Evolutionary conservation across 2,113 vertebrate species (phyloP).

Genomic region (Semnornis frantzii): DNA sequence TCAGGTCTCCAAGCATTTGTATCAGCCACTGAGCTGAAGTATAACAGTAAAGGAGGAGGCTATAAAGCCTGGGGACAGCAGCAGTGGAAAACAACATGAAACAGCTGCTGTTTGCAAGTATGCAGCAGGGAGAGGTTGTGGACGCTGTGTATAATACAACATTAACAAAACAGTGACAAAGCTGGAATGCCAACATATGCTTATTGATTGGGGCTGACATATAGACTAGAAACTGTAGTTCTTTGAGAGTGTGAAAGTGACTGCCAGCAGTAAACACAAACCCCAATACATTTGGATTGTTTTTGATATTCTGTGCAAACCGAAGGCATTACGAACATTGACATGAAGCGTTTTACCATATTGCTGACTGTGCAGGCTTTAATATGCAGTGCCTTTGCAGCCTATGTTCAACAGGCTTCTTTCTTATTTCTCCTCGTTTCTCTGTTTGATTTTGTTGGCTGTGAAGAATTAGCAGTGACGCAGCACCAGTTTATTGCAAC

Average conservation of each 20-base stretch:
- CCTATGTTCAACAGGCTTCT: neutral
- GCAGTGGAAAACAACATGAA: neutral
- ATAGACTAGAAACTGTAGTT: neutral
- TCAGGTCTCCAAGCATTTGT: neutral
- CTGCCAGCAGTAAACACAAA: neutral
- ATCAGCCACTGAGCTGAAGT: neutral
- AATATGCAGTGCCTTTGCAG: neutral
- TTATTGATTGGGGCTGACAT: neutral
- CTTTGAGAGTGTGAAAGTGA: neutral
- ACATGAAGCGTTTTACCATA: neutral
- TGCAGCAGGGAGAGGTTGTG: neutral
- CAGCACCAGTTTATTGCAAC: neutral
- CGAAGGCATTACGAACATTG: neutral
- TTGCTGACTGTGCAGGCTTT: neutral
- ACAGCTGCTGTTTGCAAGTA: neutral
- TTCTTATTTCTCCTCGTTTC: neutral
- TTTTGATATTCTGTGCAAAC: neutral
- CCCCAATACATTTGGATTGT: fast-evolving
- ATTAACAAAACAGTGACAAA: neutral
- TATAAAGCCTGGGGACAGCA: neutral
- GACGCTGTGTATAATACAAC: neutral
- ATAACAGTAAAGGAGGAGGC: neutral
- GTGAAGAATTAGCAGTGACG: neutral
- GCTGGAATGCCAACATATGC: neutral
- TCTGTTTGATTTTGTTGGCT: neutral